Conservation (phyloP, 2,797 vertebrate genomes). For the Cichlasoma orientale region DNA sequence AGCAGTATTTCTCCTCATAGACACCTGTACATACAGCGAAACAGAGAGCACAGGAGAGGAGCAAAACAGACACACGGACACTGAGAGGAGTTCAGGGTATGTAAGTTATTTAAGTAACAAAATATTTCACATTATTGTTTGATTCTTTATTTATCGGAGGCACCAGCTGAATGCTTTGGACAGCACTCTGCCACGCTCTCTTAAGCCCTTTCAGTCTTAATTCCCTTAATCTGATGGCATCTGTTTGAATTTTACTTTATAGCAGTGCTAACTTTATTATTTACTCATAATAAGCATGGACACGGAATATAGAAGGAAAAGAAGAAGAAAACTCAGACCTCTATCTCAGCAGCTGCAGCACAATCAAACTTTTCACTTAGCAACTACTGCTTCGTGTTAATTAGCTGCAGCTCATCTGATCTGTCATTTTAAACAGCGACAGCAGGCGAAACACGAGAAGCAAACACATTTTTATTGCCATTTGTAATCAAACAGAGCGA, state of each 20-base stretch:
- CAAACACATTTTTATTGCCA: neutral
- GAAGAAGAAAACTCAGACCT: neutral
- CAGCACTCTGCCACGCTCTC: neutral
- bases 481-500: neutral
- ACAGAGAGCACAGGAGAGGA: neutral
- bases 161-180: neutral
- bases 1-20: neutral
- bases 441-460: neutral
- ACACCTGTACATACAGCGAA: neutral
- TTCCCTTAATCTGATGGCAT: too few species aligned
- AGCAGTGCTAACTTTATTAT: neutral
- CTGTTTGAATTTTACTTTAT: neutral
- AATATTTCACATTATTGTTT: neutral
- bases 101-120: neutral
- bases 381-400: neutral
- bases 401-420: neutral
- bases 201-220: neutral
- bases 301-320: neutral
- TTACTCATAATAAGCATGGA: neutral
- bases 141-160: neutral
- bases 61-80: too few species aligned
- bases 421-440: neutral
- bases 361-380: neutral
- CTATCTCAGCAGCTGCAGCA: neutral
- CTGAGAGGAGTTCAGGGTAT: neutral